Percentiles rank a stretch among this genome's conserved stretches.
Conservation (phyloP, 2,888 invertebrate species). For the Cryptocheilus praepositus region DNA sequence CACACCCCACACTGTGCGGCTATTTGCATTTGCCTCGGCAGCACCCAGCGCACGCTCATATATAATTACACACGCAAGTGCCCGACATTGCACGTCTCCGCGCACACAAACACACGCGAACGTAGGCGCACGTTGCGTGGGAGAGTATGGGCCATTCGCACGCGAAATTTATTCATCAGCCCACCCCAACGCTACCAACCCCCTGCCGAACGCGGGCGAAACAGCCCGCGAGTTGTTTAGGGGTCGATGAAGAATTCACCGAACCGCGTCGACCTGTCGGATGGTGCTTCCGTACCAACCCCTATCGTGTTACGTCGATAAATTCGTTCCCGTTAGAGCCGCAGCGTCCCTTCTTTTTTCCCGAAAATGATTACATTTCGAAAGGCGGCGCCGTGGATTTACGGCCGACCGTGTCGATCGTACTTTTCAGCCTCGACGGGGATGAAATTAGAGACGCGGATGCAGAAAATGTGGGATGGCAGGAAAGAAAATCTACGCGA, state of each 20-base stretch:
- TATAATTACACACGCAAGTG: no score
- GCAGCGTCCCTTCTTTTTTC: no score
- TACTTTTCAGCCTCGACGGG: no score
- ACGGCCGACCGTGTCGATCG: background rate
- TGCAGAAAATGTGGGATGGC: no score
- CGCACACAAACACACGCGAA: background rate
- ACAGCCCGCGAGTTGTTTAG: slow-evolving; percentile 46
- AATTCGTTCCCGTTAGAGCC: slow-evolving; percentile 26
- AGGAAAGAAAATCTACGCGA: no score
- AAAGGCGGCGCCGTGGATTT: slow-evolving; percentile 23
- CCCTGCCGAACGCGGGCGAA: slow-evolving; percentile 23
- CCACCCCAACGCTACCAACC: slow-evolving; percentile 6
- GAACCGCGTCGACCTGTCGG: slow-evolving; percentile 39
- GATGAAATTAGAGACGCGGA: no score
- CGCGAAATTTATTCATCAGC: slow-evolving; percentile 65
- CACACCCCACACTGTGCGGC: no score
- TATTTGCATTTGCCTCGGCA: no score
- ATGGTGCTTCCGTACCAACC: slow-evolving; percentile 23
- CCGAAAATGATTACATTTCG: slow-evolving; percentile 38
- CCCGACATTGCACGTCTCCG: no score
- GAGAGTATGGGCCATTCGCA: slow-evolving; percentile 51
- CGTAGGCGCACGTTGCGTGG: slow-evolving; percentile 37
- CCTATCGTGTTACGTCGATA: slow-evolving; percentile 45
- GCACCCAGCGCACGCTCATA: no score
- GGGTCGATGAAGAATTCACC: slow-evolving; percentile 49